Percentiles rank a stretch among this genome's conserved stretches.
phyloP scores from a whole-genome alignment of 1,140 invertebrate genomes.

The Helicoverpa armigera region DNA sequence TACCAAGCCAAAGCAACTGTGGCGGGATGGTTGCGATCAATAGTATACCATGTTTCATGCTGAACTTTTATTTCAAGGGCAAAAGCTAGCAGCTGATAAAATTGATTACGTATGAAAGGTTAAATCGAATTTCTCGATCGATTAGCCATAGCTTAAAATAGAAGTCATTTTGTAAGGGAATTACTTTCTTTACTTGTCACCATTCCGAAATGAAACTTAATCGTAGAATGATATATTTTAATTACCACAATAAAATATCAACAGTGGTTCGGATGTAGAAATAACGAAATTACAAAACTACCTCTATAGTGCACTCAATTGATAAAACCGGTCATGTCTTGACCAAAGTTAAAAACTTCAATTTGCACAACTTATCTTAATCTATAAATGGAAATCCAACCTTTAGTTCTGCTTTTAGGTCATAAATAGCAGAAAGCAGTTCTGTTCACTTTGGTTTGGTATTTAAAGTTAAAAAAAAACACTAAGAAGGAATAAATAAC shows the following conservation, averaged over 20 bases:
- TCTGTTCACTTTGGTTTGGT: neutral
- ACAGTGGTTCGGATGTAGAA: neutral
- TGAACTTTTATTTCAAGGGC: constrained; percentile 61
- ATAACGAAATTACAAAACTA: constrained; percentile 9
- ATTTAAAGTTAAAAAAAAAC: neutral
- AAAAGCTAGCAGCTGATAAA: constrained; percentile 30
- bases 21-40: constrained; percentile 60
- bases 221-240: neutral
- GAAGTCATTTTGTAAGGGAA: neutral
- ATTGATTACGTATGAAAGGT: constrained; percentile 42
- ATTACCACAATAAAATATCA: neutral
- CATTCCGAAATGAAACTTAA: neutral
- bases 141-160: constrained; percentile 11
- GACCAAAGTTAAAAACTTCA: constrained; percentile 23
- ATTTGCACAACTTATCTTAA: neutral
- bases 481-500: neutral
- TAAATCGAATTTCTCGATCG: constrained; percentile 6
- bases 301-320: neutral
- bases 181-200: neutral
- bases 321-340: constrained; percentile 24
- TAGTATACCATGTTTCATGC: constrained; percentile 51
- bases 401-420: neutral
- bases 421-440: constrained; percentile 1
- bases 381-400: constrained; percentile 14
- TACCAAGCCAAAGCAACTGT: constrained; percentile 55